Conservation (phyloP, 2,888 invertebrate genomes). For the Lycocerus yunnanus region DNA sequence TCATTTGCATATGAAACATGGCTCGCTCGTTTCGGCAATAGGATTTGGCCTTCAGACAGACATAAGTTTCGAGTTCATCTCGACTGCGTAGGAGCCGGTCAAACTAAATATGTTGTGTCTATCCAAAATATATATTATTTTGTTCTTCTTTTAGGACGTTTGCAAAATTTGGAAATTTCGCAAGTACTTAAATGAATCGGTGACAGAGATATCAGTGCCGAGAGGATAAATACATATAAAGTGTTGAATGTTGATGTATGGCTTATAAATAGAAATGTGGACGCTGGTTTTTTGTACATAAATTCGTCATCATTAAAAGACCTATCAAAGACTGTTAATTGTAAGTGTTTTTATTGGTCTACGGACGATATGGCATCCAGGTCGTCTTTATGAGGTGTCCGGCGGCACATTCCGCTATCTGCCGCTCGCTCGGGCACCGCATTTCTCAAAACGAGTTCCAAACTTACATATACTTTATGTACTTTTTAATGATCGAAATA, state of each 20-base stretch:
- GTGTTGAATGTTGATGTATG: constrained; percentile 15
- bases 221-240: constrained; percentile 4
- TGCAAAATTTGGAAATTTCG: neutral
- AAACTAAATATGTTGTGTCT: constrained; percentile 18
- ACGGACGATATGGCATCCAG: constrained; percentile 32
- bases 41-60: constrained; percentile 34
- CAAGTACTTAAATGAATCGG: neutral
- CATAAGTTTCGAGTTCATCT: constrained; percentile 25
- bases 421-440: constrained; percentile 30
- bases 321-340: constrained; percentile 31
- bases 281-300: constrained; percentile 23
- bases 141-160: neutral
- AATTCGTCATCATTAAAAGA: constrained; percentile 32
- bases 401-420: constrained; percentile 38
- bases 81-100: constrained; percentile 29
- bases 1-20: constrained; percentile 39
- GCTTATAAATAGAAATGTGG: constrained; percentile 23
- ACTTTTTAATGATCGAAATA: constrained; percentile 38
- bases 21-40: constrained; percentile 27
- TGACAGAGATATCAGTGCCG: neutral
- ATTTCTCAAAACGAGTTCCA: constrained; percentile 36
- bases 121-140: constrained; percentile 8
- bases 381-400: constrained; percentile 36
- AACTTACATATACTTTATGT: constrained; percentile 37
- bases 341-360: constrained; percentile 32